These are phyloP conservation scores for Parnassius smintheus DNA, from an alignment of 2,888 invertebrate genomes.

Conservation along the genomic window DNA sequence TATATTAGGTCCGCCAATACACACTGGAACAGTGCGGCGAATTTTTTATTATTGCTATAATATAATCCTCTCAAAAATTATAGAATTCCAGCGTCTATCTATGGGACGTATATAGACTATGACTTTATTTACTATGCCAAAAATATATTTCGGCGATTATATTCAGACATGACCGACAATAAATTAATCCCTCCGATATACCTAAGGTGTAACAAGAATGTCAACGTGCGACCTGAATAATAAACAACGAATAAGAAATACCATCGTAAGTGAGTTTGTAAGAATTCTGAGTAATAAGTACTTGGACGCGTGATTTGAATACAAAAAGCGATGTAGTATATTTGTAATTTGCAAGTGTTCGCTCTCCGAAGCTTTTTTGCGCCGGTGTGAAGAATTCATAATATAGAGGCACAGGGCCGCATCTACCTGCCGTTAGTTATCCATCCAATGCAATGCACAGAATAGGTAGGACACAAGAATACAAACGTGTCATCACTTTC, in stretches of 20 bases:
- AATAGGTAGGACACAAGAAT: slow-evolving; percentile 16
- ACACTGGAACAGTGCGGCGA: too few species aligned
- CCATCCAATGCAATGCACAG: slow-evolving; percentile 12
- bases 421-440: slow-evolving; percentile 36
- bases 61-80: too few species aligned
- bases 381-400: slow-evolving; percentile 41
- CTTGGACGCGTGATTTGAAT: slow-evolving; percentile 29
- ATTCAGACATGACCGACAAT: background rate
- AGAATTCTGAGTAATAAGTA: slow-evolving; percentile 25
- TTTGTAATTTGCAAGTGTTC: slow-evolving; percentile 27
- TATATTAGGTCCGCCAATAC: too few species aligned
- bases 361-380: slow-evolving; percentile 34
- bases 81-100: too few species aligned
- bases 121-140: too few species aligned
- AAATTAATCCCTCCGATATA: slow-evolving; percentile 7
- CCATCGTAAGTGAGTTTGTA: slow-evolving; percentile 28
- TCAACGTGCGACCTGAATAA: slow-evolving; percentile 22
- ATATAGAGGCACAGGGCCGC: slow-evolving; percentile 32
- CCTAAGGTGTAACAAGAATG: slow-evolving; percentile 18
- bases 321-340: slow-evolving; percentile 29
- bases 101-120: too few species aligned
- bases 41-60: too few species aligned
- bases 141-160: background rate
- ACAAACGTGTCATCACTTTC: background rate
- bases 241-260: slow-evolving; percentile 21